phyloP scores from a whole-genome alignment of 2,797 vertebrate species.

The Borostomias antarcticus region DNA sequence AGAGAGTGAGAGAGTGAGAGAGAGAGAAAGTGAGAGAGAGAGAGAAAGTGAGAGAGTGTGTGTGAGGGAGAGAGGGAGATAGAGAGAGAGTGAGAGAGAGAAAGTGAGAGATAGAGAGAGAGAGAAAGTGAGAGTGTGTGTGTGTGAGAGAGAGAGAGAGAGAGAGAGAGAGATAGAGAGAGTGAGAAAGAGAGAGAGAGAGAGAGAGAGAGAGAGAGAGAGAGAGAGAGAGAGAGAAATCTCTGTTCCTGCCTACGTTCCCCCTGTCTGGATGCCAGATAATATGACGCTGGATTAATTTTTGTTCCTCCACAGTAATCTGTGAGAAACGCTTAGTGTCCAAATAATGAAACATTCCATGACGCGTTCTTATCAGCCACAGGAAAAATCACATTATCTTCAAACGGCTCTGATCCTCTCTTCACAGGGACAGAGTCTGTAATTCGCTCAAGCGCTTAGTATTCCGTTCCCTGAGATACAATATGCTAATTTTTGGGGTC shows the following conservation, averaged over 20 bases:
- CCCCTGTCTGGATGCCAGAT: conserved; percentile 61
- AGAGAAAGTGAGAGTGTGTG: too few relatives aligned
- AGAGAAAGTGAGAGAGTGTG: too few relatives aligned
- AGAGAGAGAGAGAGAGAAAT: too few relatives aligned
- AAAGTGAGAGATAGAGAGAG: too few relatives aligned
- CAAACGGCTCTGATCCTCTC: conserved; percentile 72
- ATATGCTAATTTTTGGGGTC: conserved; percentile 80
- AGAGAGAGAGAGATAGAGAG: too few relatives aligned
- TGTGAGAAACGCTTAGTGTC: conserved; percentile 72
- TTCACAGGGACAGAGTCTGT: conserved; percentile 71
- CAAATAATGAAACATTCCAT: conserved; percentile 78
- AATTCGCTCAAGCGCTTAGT: conserved; percentile 75
- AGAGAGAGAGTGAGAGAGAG: too few relatives aligned
- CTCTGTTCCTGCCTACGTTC: conserved; percentile 35
- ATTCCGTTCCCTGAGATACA: conserved; percentile 77
- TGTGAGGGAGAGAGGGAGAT: too few relatives aligned
- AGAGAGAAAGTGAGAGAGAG: too few relatives aligned
- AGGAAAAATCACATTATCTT: conserved; percentile 82
- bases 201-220: too few relatives aligned
- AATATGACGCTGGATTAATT: conserved; percentile 72
- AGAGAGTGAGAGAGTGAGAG: too few relatives aligned
- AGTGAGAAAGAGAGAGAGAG: too few relatives aligned
- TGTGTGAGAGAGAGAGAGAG: too few relatives aligned
- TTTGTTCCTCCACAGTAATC: conserved; percentile 67
- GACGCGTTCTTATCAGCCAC: conserved; percentile 77